Evolutionary conservation across 2,113 vertebrate genomes (phyloP).

Genomic region (Larimichthys polyactis): DNA sequence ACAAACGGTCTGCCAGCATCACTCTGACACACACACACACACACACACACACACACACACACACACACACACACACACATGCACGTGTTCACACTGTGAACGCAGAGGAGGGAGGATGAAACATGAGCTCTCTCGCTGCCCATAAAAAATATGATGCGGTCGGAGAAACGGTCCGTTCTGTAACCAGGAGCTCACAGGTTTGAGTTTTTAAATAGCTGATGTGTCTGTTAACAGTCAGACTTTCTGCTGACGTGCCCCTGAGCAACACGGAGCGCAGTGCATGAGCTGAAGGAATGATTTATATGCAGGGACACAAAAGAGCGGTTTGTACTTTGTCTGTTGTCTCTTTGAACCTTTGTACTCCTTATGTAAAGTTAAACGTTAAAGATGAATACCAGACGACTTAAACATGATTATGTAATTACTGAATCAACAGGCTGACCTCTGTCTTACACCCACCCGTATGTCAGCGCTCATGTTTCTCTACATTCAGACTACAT

Average conservation of each 20-base stretch:
- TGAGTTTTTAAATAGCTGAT: conserved; percentile 18
- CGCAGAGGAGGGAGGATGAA: conserved; percentile 22
- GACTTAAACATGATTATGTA: too few species aligned
- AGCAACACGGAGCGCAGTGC: neutral
- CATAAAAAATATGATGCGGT: conserved; percentile 42
- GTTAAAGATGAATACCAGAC: neutral
- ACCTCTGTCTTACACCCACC: too few species aligned
- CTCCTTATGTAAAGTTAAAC: neutral
- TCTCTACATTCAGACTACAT: too few species aligned
- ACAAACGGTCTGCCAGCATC: conserved; percentile 55
- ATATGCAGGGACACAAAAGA: neutral
- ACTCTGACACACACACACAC: conserved; percentile 11
- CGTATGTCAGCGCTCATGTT: too few species aligned
- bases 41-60: conserved; percentile 21
- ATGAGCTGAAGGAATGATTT: neutral
- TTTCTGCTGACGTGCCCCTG: conserved; percentile 9
- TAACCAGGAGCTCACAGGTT: conserved; percentile 26
- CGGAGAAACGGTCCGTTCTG: neutral
- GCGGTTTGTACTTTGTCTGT: neutral
- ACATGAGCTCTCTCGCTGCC: conserved; percentile 25
- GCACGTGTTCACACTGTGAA: conserved; percentile 19
- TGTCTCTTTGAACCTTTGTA: neutral
- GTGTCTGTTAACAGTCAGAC: neutral
- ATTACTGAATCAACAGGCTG: too few species aligned
- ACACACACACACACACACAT: conserved; percentile 7